phyloP scores from a whole-genome alignment of 2,797 vertebrate genomes.

The Clarias pachynema region DNA sequence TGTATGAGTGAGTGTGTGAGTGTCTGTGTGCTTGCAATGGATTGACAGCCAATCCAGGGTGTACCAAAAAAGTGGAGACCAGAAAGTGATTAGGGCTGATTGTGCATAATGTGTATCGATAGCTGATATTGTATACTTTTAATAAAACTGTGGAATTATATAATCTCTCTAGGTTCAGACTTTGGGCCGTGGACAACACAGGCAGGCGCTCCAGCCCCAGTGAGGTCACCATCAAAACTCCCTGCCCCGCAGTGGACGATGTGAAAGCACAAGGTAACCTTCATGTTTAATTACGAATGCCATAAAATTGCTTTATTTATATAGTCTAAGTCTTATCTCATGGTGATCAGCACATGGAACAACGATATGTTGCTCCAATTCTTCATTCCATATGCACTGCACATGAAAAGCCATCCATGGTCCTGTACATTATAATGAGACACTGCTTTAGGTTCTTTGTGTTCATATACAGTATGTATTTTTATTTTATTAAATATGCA shows the following conservation, averaged over 20 bases:
- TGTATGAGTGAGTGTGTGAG: too few relatives aligned
- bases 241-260: constrained; percentile 95
- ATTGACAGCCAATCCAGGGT: background rate
- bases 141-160: background rate
- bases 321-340: background rate
- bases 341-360: background rate
- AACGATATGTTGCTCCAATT: background rate
- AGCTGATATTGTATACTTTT: background rate
- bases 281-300: background rate
- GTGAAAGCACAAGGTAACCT: constrained; percentile 94
- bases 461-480: background rate
- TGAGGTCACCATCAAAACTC: constrained; percentile 93
- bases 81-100: background rate
- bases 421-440: background rate
- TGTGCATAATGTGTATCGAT: background rate
- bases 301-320: background rate
- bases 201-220: constrained; percentile 91
- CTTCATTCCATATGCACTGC: too few relatives aligned
- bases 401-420: background rate
- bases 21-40: too few relatives aligned
- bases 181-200: constrained; percentile 97
- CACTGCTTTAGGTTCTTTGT: background rate
- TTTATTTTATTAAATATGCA: background rate
- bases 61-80: background rate
- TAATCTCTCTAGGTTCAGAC: constrained; percentile 82